Percentiles rank a stretch among this genome's conserved stretches.
Conservation (phyloP, 1,140 invertebrate genomes). For the Piezodorus guildinii region DNA sequence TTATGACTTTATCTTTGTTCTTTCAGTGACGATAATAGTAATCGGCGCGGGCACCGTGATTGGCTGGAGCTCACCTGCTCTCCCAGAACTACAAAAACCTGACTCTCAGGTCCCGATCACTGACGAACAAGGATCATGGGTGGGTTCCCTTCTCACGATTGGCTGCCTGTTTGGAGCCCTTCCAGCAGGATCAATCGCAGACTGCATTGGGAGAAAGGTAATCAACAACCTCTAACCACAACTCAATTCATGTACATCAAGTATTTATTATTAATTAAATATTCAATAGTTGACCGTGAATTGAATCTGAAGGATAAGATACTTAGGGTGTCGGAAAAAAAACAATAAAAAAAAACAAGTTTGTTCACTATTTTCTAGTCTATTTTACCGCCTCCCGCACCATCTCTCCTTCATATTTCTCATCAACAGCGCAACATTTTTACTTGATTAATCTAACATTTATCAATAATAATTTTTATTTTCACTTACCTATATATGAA, state of each 20-base stretch:
- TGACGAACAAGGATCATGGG: slow-evolving; percentile 39
- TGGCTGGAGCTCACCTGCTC: slow-evolving; percentile 44
- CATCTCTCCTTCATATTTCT: too few species aligned
- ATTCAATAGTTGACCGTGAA: too few species aligned
- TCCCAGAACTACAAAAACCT: slow-evolving; percentile 32
- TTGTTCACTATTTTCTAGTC: too few species aligned
- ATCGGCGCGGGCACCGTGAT: slow-evolving; percentile 43
- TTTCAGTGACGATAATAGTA: slow-evolving; percentile 42
- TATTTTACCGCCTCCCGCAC: too few species aligned
- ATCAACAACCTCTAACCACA: slow-evolving; percentile 8
- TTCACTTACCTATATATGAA: too few species aligned
- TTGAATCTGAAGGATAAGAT: too few species aligned
- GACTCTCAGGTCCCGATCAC: slow-evolving; percentile 10
- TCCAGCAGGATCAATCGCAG: slow-evolving; percentile 44
- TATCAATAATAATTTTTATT: too few species aligned
- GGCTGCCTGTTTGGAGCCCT: slow-evolving; percentile 43
- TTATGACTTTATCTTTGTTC: neutral
- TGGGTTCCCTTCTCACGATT: slow-evolving; percentile 41
- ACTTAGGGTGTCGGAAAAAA: too few species aligned
- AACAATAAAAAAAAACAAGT: too few species aligned
- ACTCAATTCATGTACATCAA: neutral
- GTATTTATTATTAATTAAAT: too few species aligned
- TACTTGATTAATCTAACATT: too few species aligned
- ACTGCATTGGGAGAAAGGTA: slow-evolving; percentile 46
- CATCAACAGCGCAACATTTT: too few species aligned